Conservation (phyloP, 2,113 vertebrate species). For the Heterocephalus glaber region DNA sequence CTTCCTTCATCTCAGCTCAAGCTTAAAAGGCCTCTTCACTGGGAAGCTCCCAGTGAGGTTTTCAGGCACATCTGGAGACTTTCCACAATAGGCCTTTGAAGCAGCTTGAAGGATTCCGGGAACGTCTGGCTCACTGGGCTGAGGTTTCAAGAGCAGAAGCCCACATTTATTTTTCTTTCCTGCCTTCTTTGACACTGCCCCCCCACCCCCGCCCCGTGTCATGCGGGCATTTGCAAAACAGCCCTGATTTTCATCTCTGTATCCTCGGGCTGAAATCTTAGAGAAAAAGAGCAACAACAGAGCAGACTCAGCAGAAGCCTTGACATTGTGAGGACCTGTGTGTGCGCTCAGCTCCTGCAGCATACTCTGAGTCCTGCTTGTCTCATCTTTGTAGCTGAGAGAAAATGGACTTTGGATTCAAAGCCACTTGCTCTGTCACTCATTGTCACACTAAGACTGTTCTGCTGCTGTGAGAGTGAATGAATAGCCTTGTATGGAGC, state of each 20-base stretch:
- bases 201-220: constrained; percentile 58
- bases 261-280: constrained; percentile 16
- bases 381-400: constrained; percentile 27
- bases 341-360: not conserved
- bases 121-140: constrained; percentile 71
- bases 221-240: constrained; percentile 68
- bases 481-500: not conserved
- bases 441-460: not conserved
- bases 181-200: constrained; percentile 73
- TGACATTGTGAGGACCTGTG: not conserved
- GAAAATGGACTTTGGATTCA: constrained; percentile 10
- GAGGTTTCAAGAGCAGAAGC: constrained; percentile 77
- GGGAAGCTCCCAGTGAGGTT: constrained; percentile 71
- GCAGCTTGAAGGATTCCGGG: constrained; percentile 69
- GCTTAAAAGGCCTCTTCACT: constrained; percentile 70
- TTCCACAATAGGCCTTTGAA: constrained; percentile 80
- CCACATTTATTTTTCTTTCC: constrained; percentile 81
- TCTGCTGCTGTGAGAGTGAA: not conserved
- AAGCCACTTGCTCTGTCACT: not conserved
- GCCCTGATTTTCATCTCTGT: constrained; percentile 60
- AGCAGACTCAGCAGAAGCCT: not conserved
- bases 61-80: constrained; percentile 75
- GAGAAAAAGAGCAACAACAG: constrained; percentile 14
- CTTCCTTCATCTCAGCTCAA: constrained; percentile 71
- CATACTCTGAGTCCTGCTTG: constrained; percentile 15